phyloP scores from a whole-genome alignment of 2,888 invertebrate species.

The Clostera curtula region DNA sequence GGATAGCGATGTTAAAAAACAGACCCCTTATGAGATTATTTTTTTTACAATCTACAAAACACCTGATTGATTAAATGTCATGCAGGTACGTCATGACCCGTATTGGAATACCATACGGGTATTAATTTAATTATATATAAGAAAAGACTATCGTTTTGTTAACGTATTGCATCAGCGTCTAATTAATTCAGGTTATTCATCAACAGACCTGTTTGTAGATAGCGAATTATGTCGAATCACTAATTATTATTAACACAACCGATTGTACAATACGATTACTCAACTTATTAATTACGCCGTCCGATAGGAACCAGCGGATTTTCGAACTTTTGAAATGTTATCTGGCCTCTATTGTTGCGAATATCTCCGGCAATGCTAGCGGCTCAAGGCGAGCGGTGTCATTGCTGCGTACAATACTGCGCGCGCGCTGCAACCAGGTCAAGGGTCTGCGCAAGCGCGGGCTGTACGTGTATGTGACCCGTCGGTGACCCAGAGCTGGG shows the following conservation, averaged over 20 bases:
- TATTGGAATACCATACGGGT: conserved; percentile 27
- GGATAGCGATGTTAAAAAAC: conserved; percentile 47
- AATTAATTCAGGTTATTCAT: no score
- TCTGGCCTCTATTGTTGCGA: conserved; percentile 75
- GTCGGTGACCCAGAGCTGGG: no score
- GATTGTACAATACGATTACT: conserved; percentile 41
- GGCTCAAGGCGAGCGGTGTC: conserved; percentile 73
- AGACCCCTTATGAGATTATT: no score
- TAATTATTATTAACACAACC: conserved; percentile 28
- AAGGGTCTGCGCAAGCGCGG: conserved; percentile 68
- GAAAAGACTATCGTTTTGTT: no score
- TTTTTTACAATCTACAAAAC: conserved; percentile 32
- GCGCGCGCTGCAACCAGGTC: conserved; percentile 65
- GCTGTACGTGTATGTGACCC: no score
- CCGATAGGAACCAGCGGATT: conserved; percentile 61
- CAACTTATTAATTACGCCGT: conserved; percentile 59
- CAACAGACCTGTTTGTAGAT: no score
- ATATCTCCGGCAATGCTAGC: conserved; percentile 74
- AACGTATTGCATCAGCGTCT: no score
- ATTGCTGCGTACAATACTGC: conserved; percentile 70
- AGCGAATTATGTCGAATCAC: no score
- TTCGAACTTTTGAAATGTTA: conserved; percentile 73
- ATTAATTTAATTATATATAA: no score
- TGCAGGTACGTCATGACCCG: conserved; percentile 61
- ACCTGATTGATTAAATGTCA: conserved; percentile 54